Conservation (phyloP, 2,113 vertebrate genomes). For the Mixornis gularis region DNA sequence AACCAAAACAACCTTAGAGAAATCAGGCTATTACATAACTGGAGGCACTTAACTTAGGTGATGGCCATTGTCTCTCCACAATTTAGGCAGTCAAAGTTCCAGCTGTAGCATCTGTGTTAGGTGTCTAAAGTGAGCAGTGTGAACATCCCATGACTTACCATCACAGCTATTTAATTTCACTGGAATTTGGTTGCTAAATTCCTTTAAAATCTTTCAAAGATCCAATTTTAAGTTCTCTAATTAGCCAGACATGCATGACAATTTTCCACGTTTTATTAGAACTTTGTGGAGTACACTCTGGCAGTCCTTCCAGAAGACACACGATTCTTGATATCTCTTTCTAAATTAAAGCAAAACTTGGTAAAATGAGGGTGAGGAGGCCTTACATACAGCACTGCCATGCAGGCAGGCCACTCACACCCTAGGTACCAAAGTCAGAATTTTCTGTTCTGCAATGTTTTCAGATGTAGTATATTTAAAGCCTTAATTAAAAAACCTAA, state of each 20-base stretch:
- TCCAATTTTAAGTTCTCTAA: background rate
- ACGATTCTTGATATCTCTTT: background rate
- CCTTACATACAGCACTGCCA: background rate
- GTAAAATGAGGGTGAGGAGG: background rate
- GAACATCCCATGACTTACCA: background rate
- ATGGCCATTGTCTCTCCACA: background rate
- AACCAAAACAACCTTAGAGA: background rate
- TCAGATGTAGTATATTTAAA: background rate
- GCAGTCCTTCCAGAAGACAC: background rate
- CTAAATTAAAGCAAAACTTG: background rate
- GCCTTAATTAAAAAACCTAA: background rate
- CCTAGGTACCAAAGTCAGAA: background rate
- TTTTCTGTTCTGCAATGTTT: background rate
- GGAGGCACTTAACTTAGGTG: background rate
- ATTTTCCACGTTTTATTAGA: background rate
- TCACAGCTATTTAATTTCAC: background rate
- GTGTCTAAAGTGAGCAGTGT: background rate
- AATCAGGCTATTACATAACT: background rate
- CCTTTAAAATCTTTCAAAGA: background rate
- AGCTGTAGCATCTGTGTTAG: background rate
- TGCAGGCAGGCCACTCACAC: background rate
- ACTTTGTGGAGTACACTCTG: background rate
- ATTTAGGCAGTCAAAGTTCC: background rate
- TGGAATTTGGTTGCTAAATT: background rate
- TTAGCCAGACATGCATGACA: background rate